Evolutionary conservation across 2,113 vertebrate genomes (phyloP).

Genomic region (Cyanocitta stelleri): DNA sequence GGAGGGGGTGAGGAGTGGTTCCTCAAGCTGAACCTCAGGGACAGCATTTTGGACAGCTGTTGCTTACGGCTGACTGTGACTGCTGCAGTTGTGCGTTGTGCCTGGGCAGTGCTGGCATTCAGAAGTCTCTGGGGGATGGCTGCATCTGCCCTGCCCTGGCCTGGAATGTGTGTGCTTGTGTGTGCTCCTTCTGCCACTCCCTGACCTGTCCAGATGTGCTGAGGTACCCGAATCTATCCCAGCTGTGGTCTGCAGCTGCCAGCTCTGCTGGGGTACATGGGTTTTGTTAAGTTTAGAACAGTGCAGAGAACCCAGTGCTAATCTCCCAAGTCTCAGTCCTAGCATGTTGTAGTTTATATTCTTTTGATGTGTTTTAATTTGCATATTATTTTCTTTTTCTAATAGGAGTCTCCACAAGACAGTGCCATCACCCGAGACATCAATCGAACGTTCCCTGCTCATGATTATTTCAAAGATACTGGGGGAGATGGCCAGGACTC

Average conservation of each 20-base stretch:
- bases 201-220: neutral
- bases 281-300: neutral
- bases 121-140: neutral
- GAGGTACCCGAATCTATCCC: neutral
- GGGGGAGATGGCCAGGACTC: conserved; percentile 98
- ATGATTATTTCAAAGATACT: conserved; percentile 99
- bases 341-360: neutral
- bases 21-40: neutral
- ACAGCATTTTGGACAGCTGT: neutral
- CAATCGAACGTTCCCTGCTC: conserved; percentile 96
- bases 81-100: neutral
- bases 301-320: neutral
- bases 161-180: neutral
- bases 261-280: neutral
- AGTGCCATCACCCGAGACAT: conserved; percentile 98
- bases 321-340: neutral
- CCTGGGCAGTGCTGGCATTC: neutral
- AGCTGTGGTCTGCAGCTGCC: neutral
- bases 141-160: neutral
- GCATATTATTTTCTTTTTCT: neutral
- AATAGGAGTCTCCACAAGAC: conserved; percentile 95
- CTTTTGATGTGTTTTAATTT: neutral
- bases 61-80: neutral
- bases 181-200: neutral
- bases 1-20: neutral